These are phyloP conservation scores for Sebastolobus alascanus DNA, from an alignment of 2,797 vertebrate species.

Conservation along the genomic window DNA sequence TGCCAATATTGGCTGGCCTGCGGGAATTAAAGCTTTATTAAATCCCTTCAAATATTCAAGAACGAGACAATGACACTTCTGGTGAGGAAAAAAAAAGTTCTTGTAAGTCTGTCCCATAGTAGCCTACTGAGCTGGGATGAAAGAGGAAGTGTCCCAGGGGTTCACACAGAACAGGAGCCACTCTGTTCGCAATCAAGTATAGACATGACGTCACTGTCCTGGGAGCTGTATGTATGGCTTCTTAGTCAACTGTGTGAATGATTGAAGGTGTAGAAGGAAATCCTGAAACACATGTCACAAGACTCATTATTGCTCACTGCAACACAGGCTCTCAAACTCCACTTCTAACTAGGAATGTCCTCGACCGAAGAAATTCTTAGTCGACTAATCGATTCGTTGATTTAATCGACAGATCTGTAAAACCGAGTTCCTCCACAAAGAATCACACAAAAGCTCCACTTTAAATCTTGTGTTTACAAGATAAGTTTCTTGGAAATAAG, in stretches of 20 bases:
- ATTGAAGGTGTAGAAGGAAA: slow-evolving; percentile 55
- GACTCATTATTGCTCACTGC: slow-evolving; percentile 29
- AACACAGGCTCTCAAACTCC: slow-evolving; percentile 26
- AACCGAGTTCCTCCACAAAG: no score
- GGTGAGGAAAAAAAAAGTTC: not conserved
- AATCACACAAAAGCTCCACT: no score
- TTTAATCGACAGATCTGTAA: no score
- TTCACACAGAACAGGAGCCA: slow-evolving; percentile 58
- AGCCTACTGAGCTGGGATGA: slow-evolving; percentile 37
- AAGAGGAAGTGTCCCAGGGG: slow-evolving; percentile 50
- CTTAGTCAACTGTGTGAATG: slow-evolving; percentile 38
- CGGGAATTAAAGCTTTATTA: slow-evolving; percentile 29
- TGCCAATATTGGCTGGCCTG: slow-evolving; percentile 2
- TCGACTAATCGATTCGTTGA: no score
- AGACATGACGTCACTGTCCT: slow-evolving; percentile 67
- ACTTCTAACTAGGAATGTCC: no score
- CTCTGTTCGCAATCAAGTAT: slow-evolving; percentile 70
- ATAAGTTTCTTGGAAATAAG: no score
- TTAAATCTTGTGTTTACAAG: no score
- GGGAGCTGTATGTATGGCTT: slow-evolving; percentile 46
- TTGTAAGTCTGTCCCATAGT: slow-evolving; percentile 15
- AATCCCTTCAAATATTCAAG: slow-evolving; percentile 47
- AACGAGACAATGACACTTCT: slow-evolving; percentile 47
- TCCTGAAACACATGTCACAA: slow-evolving; percentile 57
- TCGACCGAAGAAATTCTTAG: no score